Evolutionary conservation across 2,113 vertebrate genomes (phyloP).

Genomic region (Actenoides lindsayi): DNA sequence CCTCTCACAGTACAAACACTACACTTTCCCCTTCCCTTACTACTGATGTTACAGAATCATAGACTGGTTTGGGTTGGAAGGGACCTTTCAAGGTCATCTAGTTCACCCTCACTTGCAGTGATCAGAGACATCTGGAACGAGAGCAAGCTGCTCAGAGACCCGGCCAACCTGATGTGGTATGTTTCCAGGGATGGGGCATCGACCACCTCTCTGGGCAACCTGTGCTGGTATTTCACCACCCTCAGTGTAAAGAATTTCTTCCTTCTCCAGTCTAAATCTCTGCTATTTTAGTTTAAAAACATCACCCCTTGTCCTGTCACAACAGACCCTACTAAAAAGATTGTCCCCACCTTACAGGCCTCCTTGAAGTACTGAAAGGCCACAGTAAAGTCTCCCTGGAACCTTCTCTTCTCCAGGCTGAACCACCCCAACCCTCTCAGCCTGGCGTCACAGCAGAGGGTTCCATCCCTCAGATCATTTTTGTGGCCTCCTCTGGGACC

Average conservation of each 20-base stretch:
- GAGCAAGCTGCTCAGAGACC: background rate
- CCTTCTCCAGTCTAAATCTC: background rate
- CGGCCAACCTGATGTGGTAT: too few relatives aligned
- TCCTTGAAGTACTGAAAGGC: background rate
- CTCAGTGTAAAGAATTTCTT: too few relatives aligned
- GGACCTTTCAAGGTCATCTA: background rate
- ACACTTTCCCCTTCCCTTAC: background rate
- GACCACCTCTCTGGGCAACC: background rate
- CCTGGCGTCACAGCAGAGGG: too few relatives aligned
- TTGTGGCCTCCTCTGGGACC: background rate
- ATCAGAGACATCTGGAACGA: background rate
- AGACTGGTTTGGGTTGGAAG: background rate
- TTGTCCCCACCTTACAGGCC: too few relatives aligned
- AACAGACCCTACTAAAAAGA: background rate
- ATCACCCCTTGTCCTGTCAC: background rate
- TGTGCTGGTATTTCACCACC: background rate
- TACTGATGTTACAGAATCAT: background rate
- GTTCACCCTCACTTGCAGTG: background rate
- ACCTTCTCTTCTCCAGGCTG: background rate
- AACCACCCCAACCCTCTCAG: background rate
- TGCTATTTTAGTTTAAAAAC: background rate
- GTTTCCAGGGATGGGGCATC: background rate
- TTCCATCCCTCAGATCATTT: background rate
- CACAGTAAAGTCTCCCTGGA: background rate
- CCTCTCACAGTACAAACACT: background rate